Conservation (phyloP, 2,888 invertebrate genomes). For the Monochamus alternatus region DNA sequence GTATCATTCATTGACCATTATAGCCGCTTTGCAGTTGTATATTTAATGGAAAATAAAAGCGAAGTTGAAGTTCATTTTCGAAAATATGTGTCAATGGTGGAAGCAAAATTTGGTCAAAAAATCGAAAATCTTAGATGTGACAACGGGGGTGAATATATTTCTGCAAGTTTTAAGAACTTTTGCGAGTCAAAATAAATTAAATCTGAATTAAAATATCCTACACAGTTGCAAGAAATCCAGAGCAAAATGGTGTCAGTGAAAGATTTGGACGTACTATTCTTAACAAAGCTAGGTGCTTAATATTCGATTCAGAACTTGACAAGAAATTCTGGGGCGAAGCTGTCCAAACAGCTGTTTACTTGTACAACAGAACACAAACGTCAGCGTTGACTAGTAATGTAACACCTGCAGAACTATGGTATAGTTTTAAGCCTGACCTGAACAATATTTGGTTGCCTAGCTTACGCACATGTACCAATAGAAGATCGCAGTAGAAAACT, state of each 20-base stretch:
- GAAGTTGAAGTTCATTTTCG: background rate
- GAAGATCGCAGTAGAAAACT: background rate
- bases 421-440: background rate
- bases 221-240: constrained; percentile 54
- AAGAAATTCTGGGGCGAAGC: constrained; percentile 14
- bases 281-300: constrained; percentile 2
- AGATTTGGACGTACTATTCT: constrained; percentile 5
- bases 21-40: constrained; percentile 37
- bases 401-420: constrained; percentile 5
- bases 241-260: constrained; percentile 58
- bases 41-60: background rate
- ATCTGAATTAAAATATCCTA: constrained; percentile 53
- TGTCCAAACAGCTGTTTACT: background rate
- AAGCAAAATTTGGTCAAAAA: background rate
- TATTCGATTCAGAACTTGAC: background rate
- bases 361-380: background rate
- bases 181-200: constrained; percentile 40
- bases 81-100: constrained; percentile 2
- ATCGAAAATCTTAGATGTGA: constrained; percentile 51
- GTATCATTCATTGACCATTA: constrained; percentile 48
- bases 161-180: constrained; percentile 38
- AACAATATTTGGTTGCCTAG: background rate
- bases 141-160: constrained; percentile 56
- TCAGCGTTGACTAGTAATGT: background rate
- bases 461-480: constrained; percentile 13